Conservation (phyloP, 2,888 invertebrate species). For the Volucella inanis region DNA sequence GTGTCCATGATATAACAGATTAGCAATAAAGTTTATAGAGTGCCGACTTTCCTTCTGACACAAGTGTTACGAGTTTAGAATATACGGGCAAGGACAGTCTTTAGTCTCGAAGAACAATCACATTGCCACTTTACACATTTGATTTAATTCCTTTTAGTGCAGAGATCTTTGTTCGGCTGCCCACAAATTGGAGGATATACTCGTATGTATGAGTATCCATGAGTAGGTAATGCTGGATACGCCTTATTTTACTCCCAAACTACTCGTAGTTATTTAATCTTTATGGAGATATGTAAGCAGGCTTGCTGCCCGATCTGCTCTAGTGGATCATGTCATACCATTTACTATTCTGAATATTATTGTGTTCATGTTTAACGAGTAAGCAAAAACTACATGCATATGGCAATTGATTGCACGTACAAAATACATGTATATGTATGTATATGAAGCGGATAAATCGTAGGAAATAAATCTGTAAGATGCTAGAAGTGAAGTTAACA, state of each 20-base stretch:
- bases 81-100: slow-evolving; percentile 40
- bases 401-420: slow-evolving; percentile 40
- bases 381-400: slow-evolving; percentile 8
- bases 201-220: too few relatives aligned
- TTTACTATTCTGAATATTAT: slow-evolving; percentile 31
- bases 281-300: slow-evolving; percentile 4
- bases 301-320: slow-evolving; percentile 7
- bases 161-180: slow-evolving; percentile 42
- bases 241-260: slow-evolving; percentile 10
- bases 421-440: not conserved
- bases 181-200: slow-evolving; percentile 11
- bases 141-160: slow-evolving; percentile 41
- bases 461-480: slow-evolving; percentile 42
- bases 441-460: slow-evolving; percentile 42
- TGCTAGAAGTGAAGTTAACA: not conserved
- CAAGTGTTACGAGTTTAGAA: not conserved
- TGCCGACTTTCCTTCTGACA: slow-evolving; percentile 14
- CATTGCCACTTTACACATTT: slow-evolving; percentile 4
- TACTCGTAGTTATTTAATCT: slow-evolving; percentile 20
- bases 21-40: slow-evolving; percentile 37
- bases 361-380: slow-evolving; percentile 20
- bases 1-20: slow-evolving; percentile 60
- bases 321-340: slow-evolving; percentile 13
- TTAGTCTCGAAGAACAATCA: not conserved
- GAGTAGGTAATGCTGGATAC: not conserved